Conservation (phyloP, 2,888 invertebrate genomes). For the Lacanobia wlatinum region DNA sequence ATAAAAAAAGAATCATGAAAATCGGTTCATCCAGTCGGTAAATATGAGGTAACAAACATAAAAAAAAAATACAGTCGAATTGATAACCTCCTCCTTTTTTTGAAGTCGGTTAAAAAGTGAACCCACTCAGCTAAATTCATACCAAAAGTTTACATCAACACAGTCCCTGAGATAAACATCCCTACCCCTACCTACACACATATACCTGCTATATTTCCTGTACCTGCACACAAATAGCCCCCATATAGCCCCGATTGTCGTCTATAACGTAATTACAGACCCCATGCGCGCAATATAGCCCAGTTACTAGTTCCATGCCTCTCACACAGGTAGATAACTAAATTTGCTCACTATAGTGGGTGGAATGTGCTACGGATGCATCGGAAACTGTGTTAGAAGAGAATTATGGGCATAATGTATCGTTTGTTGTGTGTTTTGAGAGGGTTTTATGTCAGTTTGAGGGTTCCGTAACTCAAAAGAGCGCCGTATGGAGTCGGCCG, state of each 20-base stretch:
- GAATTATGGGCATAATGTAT: neutral
- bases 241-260: constrained; percentile 19
- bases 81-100: no score
- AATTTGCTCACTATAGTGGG: neutral
- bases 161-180: no score
- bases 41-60: no score
- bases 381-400: constrained; percentile 1
- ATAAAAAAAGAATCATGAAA: no score
- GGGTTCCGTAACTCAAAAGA: neutral
- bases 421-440: neutral
- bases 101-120: no score
- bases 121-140: no score
- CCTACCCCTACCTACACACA: no score
- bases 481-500: no score
- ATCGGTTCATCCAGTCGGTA: no score
- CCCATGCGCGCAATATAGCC: constrained; percentile 22
- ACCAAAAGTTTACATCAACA: no score
- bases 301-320: neutral
- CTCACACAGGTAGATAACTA: constrained; percentile 21
- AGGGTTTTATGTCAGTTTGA: neutral
- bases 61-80: no score
- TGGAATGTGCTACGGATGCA: neutral
- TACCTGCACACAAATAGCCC: neutral
- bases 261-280: constrained; percentile 20
- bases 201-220: no score